Base-by-base conservation (phyloP, 2,888 invertebrate genomes). In the Ornithoptera priamus region DNA sequence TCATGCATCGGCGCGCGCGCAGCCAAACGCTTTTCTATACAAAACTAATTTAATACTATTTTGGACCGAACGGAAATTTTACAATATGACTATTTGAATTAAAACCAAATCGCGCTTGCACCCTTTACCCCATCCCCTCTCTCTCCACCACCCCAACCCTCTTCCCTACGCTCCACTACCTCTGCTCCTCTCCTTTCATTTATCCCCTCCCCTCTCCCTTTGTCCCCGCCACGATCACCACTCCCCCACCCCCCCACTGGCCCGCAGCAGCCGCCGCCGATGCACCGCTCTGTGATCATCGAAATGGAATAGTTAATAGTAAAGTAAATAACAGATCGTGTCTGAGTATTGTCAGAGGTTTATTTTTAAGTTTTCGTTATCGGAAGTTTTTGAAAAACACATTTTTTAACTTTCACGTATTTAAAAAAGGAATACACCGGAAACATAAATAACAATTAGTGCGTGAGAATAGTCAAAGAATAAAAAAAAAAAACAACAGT, bases 221-320 rank as follows among this genome's bases (percentile, higher is more conserved):
- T 30, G 30, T 30, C 15, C 10, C 42, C 42, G 15, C 15, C 42
- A 22, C 22, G 1, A 22, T 12, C 15, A 1, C 15, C 42, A 10
- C 39, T 39, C 39, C 39, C 46, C 46, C 46, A 12, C 42, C 10
- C 8, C 42, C 12, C 42, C 42, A 22, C 12, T 8, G 8, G 1
- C 39, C 39, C 8, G 39, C 8, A 1, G 8, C 36, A 36, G 50
- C 50, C 15, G 17, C 17, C 50, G 50, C 50, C 50, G 50, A 4
- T 18, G 50, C 18, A 50, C 18, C 50, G 79, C 81, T 86, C 89
- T 91, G 91, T 91, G 92, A 92, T 92, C 91, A 89, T 89, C 88
- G 87, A 89, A 85, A 85, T 78, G 90, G 90, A 88, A 90, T 90
- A 89, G 87, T 84, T 87, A 80, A 80, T 80, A 79, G 7, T 57